Evolutionary conservation across 2,888 invertebrate species (phyloP).

Genomic region (Teleogryllus oceanicus): DNA sequence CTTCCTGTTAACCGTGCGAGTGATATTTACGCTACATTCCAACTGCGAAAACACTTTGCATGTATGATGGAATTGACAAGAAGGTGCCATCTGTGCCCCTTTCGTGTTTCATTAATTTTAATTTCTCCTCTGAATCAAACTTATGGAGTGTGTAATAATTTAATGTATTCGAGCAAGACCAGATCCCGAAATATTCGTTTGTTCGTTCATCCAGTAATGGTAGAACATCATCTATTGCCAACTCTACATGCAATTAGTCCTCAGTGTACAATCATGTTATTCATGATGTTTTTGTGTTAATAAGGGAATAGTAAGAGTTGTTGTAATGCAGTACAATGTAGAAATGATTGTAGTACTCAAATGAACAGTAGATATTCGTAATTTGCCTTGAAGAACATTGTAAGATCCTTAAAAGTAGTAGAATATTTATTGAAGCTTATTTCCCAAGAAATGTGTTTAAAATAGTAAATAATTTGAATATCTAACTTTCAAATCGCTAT

Average conservation of each 20-base stretch:
- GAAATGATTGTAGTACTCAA: no score
- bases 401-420: no score
- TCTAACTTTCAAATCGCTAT: no score
- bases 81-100: background rate
- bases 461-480: no score
- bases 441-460: no score
- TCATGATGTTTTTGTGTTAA: no score
- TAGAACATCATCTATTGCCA: background rate
- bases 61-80: background rate
- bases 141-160: background rate
- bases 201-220: background rate
- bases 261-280: background rate
- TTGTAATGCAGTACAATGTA: no score
- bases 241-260: background rate
- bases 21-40: background rate
- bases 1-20: background rate
- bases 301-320: no score
- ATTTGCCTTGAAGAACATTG: no score
- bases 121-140: no score
- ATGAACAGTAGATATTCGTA: no score
- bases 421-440: no score
- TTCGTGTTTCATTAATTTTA: background rate
- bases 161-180: background rate
- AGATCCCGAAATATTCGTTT: background rate
- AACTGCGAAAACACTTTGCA: background rate